phyloP scores from a whole-genome alignment of 2,113 vertebrate genomes.

The Oryzias woworae region DNA sequence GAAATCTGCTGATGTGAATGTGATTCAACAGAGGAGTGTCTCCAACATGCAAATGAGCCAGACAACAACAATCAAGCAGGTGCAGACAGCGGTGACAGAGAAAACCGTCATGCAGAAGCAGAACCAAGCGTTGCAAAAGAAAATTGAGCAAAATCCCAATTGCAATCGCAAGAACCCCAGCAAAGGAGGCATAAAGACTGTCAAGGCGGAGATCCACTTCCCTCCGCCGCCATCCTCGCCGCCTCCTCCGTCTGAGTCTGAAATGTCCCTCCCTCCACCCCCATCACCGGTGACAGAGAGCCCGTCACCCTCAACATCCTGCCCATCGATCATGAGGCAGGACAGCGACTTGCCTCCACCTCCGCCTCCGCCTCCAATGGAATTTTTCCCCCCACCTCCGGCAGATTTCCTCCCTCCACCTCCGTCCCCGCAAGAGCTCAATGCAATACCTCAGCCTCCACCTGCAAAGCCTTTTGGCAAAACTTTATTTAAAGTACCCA shows the following conservation, averaged over 20 bases:
- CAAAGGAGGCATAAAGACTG: slow-evolving; percentile 62
- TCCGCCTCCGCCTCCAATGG: slow-evolving; percentile 74
- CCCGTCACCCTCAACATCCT: slow-evolving; percentile 42
- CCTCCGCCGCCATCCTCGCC: slow-evolving; percentile 81
- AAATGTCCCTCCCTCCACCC: slow-evolving; percentile 85
- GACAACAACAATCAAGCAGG: slow-evolving; percentile 62
- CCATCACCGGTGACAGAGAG: slow-evolving; percentile 77
- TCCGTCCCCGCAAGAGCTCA: slow-evolving; percentile 76
- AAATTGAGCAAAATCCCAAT: slow-evolving; percentile 47
- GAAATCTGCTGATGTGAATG: slow-evolving; percentile 38
- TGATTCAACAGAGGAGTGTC: slow-evolving; percentile 44
- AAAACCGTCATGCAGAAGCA: slow-evolving; percentile 45
- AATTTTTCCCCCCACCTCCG: slow-evolving; percentile 69
- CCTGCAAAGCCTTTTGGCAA: slow-evolving; percentile 50
- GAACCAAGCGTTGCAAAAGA: background rate
- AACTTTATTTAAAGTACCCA: slow-evolving; percentile 76
- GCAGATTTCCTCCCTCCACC: slow-evolving; percentile 74
- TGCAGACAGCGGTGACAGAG: slow-evolving; percentile 60
- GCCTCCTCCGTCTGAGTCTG: slow-evolving; percentile 82
- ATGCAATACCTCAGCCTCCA: slow-evolving; percentile 60
- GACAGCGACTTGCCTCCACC: slow-evolving; percentile 80
- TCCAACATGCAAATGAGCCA: slow-evolving; percentile 58
- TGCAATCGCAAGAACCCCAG: slow-evolving; percentile 45
- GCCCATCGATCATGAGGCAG: slow-evolving; percentile 61
- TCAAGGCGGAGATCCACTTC: slow-evolving; percentile 77